Evolutionary conservation across 2,888 invertebrate species (phyloP).

Genomic region (Linnaemya vulpina): DNA sequence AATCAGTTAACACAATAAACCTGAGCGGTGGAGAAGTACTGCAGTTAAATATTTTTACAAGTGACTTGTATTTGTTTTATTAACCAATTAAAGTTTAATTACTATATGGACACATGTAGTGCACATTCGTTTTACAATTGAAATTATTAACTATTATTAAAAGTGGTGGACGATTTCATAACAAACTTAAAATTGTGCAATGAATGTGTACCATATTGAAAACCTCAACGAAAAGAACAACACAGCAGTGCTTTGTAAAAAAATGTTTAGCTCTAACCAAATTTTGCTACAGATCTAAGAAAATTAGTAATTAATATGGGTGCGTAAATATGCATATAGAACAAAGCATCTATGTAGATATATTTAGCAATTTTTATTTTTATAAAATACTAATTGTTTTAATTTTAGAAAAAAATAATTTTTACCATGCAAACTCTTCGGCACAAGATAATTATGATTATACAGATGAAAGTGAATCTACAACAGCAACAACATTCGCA

Average conservation of each 20-base stretch:
- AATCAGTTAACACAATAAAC: conserved; percentile 55
- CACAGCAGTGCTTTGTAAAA: neutral
- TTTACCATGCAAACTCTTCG: conserved; percentile 8
- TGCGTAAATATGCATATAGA: conserved; percentile 50
- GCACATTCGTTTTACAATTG: neutral
- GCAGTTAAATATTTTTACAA: neutral
- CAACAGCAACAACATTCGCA: conserved; percentile 18
- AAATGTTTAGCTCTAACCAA: neutral
- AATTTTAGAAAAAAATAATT: conserved; percentile 59
- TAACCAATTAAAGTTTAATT: neutral
- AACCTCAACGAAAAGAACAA: neutral
- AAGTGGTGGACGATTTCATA: conserved; percentile 40
- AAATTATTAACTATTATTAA: neutral
- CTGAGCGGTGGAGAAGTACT: conserved; percentile 4
- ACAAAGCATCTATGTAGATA: neutral
- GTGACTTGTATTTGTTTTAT: too few relatives aligned
- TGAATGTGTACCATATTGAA: conserved; percentile 26
- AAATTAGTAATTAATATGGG: conserved; percentile 46
- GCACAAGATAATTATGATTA: conserved; percentile 35
- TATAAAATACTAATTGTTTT: conserved; percentile 25
- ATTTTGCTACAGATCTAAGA: neutral
- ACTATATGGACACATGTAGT: neutral
- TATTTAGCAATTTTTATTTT: neutral
- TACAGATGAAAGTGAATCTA: conserved; percentile 29
- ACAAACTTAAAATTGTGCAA: conserved; percentile 30